These are phyloP conservation scores for Myoxocephalus aenaeus DNA, from an alignment of 2,797 vertebrate species.

Conservation along the genomic window DNA sequence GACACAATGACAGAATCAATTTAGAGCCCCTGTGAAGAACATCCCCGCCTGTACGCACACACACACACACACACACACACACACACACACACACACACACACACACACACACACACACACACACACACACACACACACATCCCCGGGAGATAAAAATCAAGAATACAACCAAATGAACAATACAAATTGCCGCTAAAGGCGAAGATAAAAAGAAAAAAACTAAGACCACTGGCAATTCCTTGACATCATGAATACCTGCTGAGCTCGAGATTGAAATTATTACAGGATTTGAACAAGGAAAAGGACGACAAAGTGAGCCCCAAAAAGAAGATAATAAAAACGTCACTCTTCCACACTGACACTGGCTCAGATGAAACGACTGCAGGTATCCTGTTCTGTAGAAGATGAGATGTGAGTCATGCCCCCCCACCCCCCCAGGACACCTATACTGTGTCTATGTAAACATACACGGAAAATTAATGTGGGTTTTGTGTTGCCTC, in stretches of 20 bases:
- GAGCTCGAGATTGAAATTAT: conserved; percentile 2
- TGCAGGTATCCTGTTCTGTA: conserved; percentile 46
- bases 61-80: neutral
- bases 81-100: neutral
- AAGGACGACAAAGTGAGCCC: conserved; percentile 11
- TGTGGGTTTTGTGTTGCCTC: conserved; percentile 59
- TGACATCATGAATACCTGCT: conserved; percentile 35
- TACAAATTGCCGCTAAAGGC: conserved; percentile 37
- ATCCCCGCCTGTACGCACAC: conserved; percentile 12
- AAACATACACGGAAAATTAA: conserved; percentile 73
- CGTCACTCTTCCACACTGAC: conserved; percentile 38
- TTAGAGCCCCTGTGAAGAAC: conserved; percentile 49
- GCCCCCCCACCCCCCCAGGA: conserved; percentile 30
- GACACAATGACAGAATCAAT: conserved; percentile 47
- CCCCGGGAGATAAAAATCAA: conserved; percentile 41
- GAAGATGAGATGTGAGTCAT: conserved; percentile 61
- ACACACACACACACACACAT: conserved; percentile 20
- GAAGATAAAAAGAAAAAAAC: conserved; percentile 20
- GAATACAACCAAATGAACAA: conserved; percentile 51
- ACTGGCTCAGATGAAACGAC: conserved; percentile 61
- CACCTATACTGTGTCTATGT: conserved; percentile 68
- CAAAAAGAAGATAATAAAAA: conserved; percentile 12
- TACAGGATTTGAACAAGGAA: conserved; percentile 42
- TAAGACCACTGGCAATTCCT: conserved; percentile 35
- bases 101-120: neutral